Base-by-base conservation (phyloP, 2,888 invertebrate genomes). In the Pherbina coryleti region DNA sequence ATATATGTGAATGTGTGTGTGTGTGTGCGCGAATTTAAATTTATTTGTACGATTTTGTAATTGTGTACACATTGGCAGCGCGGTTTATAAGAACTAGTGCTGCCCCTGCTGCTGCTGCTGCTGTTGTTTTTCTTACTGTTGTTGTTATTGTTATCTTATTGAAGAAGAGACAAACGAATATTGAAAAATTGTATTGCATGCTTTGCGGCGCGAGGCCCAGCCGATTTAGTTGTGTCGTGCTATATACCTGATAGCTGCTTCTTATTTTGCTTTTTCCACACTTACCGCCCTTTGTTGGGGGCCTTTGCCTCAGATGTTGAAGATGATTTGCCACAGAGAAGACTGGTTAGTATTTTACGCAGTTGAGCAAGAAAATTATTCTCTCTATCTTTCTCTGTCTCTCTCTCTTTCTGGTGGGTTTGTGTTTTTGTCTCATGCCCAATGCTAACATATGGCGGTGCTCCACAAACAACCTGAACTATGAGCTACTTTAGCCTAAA, bases 21-120 rank as follows among this genome's bases (percentile, higher is more conserved):
- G 37, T 57, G 64, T 53, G 31, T 9, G 69, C 73, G 77, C 53
- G 75, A n/a, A n/a, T n/a, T n/a, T 77, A 74, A 76, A 72, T 28
- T 55, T 72, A 34, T 69, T 60, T 71, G 53, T 7, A 51, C 69
- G 51, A 37, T 51, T 69, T 57, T 66, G 64, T 34, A 25, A 75
- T 75, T 75, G 72, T 69, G 51, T 69, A 34, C 60, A 60, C 28
- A 28, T 22, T 9, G 14, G 22, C 60, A 60, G 28, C 28, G 60
- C 60, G 60, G 28, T 9, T 44, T 44, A 44, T 2, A 44, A 44
- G 1, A 44, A 44, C 44, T 44, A 44, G 44, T 44, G 60, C 22
- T 60, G 60, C 28, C 14, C 22, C 25, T 57, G 57, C 57, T 57
- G 22, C 37, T 8, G 8, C 8, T 7, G 14, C 44, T 7, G 31